Conservation (phyloP, 2,797 vertebrate species). For the Apogon hyalosoma region DNA sequence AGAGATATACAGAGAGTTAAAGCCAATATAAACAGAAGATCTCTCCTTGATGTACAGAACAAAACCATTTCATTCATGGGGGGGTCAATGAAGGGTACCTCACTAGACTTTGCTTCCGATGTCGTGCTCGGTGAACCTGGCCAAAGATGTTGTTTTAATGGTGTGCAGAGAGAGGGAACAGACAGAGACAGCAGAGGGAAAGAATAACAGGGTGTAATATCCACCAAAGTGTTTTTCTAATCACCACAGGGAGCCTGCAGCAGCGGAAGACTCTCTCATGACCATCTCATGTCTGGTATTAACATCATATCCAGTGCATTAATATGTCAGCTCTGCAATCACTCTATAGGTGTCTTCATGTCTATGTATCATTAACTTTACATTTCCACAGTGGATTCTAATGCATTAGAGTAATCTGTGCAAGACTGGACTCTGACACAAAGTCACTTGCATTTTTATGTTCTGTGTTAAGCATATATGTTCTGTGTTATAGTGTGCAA, state of each 20-base stretch:
- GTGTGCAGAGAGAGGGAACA: slow-evolving; percentile 70
- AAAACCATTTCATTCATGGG: slow-evolving; percentile 62
- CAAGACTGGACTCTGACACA: slow-evolving; percentile 23
- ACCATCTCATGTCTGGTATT: slow-evolving; percentile 68
- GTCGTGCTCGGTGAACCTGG: slow-evolving; percentile 59
- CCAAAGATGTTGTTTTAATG: slow-evolving; percentile 77
- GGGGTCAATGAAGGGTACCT: slow-evolving; percentile 57
- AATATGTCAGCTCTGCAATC: slow-evolving; percentile 62
- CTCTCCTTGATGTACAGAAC: slow-evolving; percentile 62
- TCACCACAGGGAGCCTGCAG: slow-evolving; percentile 70
- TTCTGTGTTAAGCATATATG: neutral
- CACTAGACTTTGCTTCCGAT: slow-evolving; percentile 65
- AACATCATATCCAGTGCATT: slow-evolving; percentile 67
- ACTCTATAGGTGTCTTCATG: slow-evolving; percentile 46
- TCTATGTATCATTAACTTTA: slow-evolving; percentile 51
- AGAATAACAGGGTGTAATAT: slow-evolving; percentile 80
- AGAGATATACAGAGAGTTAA: slow-evolving; percentile 35
- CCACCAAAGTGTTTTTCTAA: slow-evolving; percentile 80
- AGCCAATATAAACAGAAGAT: slow-evolving; percentile 60
- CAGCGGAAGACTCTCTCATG: slow-evolving; percentile 70
- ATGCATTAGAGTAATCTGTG: slow-evolving; percentile 11
- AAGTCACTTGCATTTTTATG: slow-evolving; percentile 23
- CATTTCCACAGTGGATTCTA: slow-evolving; percentile 18
- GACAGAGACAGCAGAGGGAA: slow-evolving; percentile 67
- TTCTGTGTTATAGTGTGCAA: neutral